Evolutionary conservation across 2,888 invertebrate species (phyloP), one percentile per base, ranked within the genome.

Genomic region (Elegia similella): DNA sequence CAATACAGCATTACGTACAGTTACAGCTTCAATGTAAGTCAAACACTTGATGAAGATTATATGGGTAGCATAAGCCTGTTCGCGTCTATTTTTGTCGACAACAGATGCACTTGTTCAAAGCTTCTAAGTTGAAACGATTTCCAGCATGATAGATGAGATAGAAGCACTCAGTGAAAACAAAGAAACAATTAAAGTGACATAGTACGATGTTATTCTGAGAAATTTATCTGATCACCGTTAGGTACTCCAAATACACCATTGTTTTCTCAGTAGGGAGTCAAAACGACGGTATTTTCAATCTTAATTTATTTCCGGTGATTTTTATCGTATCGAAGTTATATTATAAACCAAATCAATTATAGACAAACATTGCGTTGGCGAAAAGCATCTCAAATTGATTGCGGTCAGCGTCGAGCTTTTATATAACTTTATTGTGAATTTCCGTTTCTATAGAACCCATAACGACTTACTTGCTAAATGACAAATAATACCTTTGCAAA

Each of bases 231-330:
- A 48, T 32, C 48, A 32, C 48, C 48, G 48, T 30, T 32, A 48
- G 46, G 30, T 15, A 32, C 48, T 48, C 32, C 32, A 32, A 29
- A 48, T 48, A 32, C 15, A 15, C 32, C 30, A 48, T 48, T 48
- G 48, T 32, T 48, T 46, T 32, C 48, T 48, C 48, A 48, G 48
- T 23, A 48, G 48, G 48, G 48, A 48, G 48, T 48, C 32, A 48
- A 48, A 48, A 30, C 32, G 15, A 32, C 13, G 48, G 7, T 32
- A 30, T 13, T 48, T 30, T 15, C 13, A 5, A 48, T 32, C 32
- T 48, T 16, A 48, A 48, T 48, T 48, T 48, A 30, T 48, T 48
- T 32, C 23, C 5, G 1, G 30, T 32, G 48, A 48, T 48, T 48
- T 2, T 7, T 8, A 48, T 32, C 42, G 29, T 29, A 42, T 12